Evolutionary conservation across 2,888 invertebrate genomes (phyloP), one percentile per base, ranked within the genome.

Genomic region (Meiosimyza decipiens): DNA sequence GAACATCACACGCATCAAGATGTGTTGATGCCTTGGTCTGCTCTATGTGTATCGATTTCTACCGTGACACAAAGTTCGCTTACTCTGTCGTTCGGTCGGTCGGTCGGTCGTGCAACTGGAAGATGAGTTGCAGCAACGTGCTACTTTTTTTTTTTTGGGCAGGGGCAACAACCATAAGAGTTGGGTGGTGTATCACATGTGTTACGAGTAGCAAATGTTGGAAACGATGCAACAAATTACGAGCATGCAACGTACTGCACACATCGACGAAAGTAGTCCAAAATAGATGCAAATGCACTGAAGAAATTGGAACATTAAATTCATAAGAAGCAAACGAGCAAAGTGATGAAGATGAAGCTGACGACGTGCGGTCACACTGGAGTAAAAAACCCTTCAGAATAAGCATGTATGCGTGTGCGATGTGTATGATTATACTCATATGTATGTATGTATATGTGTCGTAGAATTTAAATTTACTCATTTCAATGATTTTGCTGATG

Each of bases 211-310:
- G 64, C 22, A 51, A 64, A 18, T 51, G 51, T 51, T 47, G 50
- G n/a, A 63, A 63, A 63, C 49, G 40, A 63, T 63, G 63, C 40
- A 63, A 63, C 63, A 47, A 63, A 57, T 57, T 57, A 57, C 22
- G 57, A 57, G 28, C 15, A 18, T 57, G 57, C 57, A 57, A 57
- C 57, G 57, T 57, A 28, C 57, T 28, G 11, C 57, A 57, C 59
- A 28, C 11, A 11, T 13, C 59, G 13, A 18, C 49, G 22, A 64
- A 62, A 51, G 64, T 40, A 40, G 40, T 40, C 40, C 18, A 28
- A 64, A 64, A 12, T 13, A 51, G 50, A 51, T 64, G 51, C 51
- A 51, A 64, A 51, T 22, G 51, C 16, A 28, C 5, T 7, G 18
- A 51, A 22, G 28, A 47, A 51, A 15, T n/a, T 3, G 51, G 50